Evolutionary conservation across 1,140 invertebrate species (phyloP).

Genomic region (Microplitis mediator): DNA sequence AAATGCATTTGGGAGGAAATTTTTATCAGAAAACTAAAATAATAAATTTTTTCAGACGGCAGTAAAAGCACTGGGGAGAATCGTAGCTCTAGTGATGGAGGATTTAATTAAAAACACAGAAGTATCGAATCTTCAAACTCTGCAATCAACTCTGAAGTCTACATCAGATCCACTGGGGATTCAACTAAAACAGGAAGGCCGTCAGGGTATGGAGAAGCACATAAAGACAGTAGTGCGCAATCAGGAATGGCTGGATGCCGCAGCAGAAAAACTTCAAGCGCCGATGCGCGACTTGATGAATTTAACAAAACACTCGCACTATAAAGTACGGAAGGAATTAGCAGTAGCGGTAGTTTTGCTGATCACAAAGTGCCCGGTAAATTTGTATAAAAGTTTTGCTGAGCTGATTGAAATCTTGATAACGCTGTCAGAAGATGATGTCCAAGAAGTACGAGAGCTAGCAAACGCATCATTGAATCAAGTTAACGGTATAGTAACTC

Average conservation of each 20-base stretch:
- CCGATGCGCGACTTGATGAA: slow-evolving; percentile 60
- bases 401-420: slow-evolving; percentile 67
- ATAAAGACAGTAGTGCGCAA: slow-evolving; percentile 58
- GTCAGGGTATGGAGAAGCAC: slow-evolving; percentile 50
- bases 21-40: slow-evolving; percentile 19
- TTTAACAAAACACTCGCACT: slow-evolving; percentile 63
- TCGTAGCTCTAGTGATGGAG: slow-evolving; percentile 60
- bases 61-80: slow-evolving; percentile 60
- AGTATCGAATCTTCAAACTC: background rate
- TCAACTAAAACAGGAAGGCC: slow-evolving; percentile 21
- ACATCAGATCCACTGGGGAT: slow-evolving; percentile 24
- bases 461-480: slow-evolving; percentile 50
- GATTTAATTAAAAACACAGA: slow-evolving; percentile 46
- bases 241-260: slow-evolving; percentile 65
- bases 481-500: slow-evolving; percentile 51
- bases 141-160: background rate
- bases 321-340: slow-evolving; percentile 65
- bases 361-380: slow-evolving; percentile 65
- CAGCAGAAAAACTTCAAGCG: slow-evolving; percentile 62
- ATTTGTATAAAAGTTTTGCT: slow-evolving; percentile 64
- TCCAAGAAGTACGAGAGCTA: slow-evolving; percentile 55
- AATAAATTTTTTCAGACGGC: slow-evolving; percentile 53
- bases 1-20: slow-evolving; percentile 11
- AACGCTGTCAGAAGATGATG: slow-evolving; percentile 66
- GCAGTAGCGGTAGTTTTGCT: slow-evolving; percentile 59